A percentile compares a stretch with the other conserved stretches of the same genome.
Conservation (phyloP, 2,113 vertebrate species). For the Oreocharis arfaki region DNA sequence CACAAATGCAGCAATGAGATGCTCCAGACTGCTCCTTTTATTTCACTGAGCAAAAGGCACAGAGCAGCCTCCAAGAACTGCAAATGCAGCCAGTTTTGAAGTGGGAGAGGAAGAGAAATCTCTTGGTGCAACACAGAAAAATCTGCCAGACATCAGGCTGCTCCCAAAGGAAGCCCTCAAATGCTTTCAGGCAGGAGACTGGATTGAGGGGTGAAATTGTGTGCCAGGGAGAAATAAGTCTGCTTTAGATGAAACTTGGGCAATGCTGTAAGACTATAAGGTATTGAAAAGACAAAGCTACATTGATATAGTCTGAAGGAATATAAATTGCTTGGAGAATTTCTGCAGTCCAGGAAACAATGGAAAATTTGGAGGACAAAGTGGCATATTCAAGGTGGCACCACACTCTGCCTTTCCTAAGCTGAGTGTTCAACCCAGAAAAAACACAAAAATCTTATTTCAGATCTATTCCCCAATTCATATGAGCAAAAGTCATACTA, state of each 20-base stretch:
- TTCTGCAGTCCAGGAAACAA: not conserved
- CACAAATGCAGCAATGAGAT: not conserved
- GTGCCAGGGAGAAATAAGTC: not conserved
- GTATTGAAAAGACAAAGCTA: not conserved
- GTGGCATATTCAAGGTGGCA: not conserved
- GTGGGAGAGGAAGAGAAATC: not conserved
- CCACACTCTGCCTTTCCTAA: not conserved
- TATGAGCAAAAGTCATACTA: not conserved
- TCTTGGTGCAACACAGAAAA: not conserved
- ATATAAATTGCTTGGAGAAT: not conserved
- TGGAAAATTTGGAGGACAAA: not conserved
- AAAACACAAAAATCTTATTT: not conserved
- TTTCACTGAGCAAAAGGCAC: not conserved
- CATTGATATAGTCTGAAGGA: not conserved
- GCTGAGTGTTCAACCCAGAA: not conserved
- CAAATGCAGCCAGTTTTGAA: not conserved
- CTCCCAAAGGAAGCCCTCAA: not conserved
- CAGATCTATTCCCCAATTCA: not conserved
- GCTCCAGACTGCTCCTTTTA: not conserved
- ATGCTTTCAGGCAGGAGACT: not conserved
- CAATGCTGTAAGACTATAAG: not conserved
- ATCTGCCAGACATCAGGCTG: not conserved
- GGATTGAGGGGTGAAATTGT: not conserved
- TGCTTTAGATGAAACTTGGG: not conserved
- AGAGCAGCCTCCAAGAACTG: not conserved